Evolutionary conservation across 1,140 invertebrate species (phyloP).

Genomic region (Acromyrmex heyeri): DNA sequence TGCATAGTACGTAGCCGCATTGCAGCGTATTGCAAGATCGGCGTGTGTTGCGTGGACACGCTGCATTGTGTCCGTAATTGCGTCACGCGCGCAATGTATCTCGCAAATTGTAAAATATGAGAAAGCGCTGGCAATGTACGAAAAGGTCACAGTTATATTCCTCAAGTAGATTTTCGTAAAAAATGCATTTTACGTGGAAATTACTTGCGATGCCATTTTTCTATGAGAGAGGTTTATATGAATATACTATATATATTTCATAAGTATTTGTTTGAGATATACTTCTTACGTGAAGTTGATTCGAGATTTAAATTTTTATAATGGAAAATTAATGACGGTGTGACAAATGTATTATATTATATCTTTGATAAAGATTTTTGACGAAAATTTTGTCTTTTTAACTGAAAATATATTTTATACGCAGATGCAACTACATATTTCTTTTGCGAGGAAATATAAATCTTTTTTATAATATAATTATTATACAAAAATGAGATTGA

Average conservation of each 20-base stretch:
- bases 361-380: no score
- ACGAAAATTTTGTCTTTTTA: neutral
- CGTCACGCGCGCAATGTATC: slow-evolving; percentile 20
- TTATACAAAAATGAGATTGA: neutral
- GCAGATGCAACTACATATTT: neutral
- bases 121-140: neutral
- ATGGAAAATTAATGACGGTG: neutral
- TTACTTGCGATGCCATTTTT: neutral
- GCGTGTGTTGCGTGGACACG: slow-evolving; percentile 36
- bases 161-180: slow-evolving; percentile 14
- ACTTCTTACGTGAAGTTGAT: neutral
- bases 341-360: neutral
- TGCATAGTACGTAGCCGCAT: slow-evolving; percentile 21
- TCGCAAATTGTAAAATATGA: slow-evolving; percentile 26
- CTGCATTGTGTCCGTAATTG: slow-evolving; percentile 27
- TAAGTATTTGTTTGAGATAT: no score
- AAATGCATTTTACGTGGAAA: neutral
- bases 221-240: neutral
- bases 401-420: neutral
- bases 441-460: neutral
- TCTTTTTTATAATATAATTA: neutral
- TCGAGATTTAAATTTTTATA: neutral
- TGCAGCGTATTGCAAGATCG: slow-evolving; percentile 38
- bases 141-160: slow-evolving; percentile 21
- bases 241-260: no score